Evolutionary conservation across 2,888 invertebrate species (phyloP), one percentile per base, ranked within the genome.

Genomic region (Drosophila mercatorum): DNA sequence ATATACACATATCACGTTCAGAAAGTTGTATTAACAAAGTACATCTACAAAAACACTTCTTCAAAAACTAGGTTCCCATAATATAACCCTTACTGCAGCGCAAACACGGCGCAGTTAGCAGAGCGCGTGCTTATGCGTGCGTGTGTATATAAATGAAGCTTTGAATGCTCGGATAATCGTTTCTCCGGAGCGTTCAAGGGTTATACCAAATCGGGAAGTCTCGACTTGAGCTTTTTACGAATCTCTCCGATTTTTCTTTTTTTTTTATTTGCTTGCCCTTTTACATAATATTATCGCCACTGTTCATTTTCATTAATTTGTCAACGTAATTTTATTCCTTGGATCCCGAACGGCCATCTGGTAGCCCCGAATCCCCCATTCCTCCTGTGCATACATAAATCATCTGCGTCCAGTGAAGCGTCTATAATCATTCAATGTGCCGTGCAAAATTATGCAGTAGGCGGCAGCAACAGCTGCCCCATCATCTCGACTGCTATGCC

Each of bases 391-490:
- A 28, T 67, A 70, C 71, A 84, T 84, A 83, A 87, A 76, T 84
- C 80, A 71, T 75, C 17, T 57, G 51, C 44, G 71, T 36, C 66
- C 78, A 80, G 68, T 66, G 79, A 75, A 69, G 73, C 86, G 86
- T 59, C 72, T 68, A 79, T 81, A 83, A 83, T 83, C 80, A 83
- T 77, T 81, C 87, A 86, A 86, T 86, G 83, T 83, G 65, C 79
- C 86, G 72, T 83, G 81, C 72, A 83, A 86, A 86, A 86, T 83
- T 85, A 85, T 83, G 72, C 83, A 83, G 82, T 22, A 22, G 22
- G 22, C 22, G 22, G 22, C 22, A 22, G 22, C 22, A 22, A 22
- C 70, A 53, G 38, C 59, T 58, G 60, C 55, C 28, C 22, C 38
- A 22, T 22, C 22, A 34, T 43, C 22, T 62, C 41, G 49, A n/a